Conservation (phyloP, 2,113 vertebrate species). For the Rhineura floridana region DNA sequence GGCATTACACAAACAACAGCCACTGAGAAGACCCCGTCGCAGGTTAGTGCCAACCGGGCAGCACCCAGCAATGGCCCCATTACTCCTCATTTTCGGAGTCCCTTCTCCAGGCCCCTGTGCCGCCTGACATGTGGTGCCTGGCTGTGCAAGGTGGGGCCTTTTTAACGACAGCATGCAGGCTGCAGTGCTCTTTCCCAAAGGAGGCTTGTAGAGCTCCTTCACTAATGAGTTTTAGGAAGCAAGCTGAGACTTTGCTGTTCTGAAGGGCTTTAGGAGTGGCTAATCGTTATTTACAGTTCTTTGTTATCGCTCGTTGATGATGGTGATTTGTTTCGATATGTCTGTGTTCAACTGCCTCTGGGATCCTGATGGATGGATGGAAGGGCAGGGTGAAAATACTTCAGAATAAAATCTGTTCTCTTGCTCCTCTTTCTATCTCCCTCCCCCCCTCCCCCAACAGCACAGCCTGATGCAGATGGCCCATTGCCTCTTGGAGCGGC, state of each 20-base stretch:
- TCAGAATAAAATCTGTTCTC: not conserved
- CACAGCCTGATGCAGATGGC: slow-evolving; percentile 72
- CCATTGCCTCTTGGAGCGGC: slow-evolving; percentile 55
- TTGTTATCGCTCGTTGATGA: too few species aligned
- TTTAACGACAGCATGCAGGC: not conserved
- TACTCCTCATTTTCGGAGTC: not conserved
- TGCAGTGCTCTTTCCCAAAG: too few species aligned
- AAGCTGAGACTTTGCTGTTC: not conserved
- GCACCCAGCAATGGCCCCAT: not conserved
- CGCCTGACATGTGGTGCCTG: not conserved
- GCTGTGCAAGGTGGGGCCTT: too few species aligned
- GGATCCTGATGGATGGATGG: not conserved
- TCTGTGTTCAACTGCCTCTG: too few species aligned
- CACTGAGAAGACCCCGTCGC: too few species aligned
- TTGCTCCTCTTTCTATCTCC: not conserved
- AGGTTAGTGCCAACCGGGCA: too few species aligned
- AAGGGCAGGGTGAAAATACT: not conserved
- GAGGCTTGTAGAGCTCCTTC: not conserved
- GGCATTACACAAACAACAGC: too few species aligned
- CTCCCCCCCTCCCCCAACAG: slow-evolving; percentile 46
- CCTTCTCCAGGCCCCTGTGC: too few species aligned
- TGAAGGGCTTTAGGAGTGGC: too few species aligned
- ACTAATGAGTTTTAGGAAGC: not conserved
- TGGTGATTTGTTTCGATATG: too few species aligned
- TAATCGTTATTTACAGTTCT: too few species aligned